Evolutionary conservation across 2,888 invertebrate genomes (phyloP), one percentile per base, ranked within the genome.

Genomic region (Tachina fera): DNA sequence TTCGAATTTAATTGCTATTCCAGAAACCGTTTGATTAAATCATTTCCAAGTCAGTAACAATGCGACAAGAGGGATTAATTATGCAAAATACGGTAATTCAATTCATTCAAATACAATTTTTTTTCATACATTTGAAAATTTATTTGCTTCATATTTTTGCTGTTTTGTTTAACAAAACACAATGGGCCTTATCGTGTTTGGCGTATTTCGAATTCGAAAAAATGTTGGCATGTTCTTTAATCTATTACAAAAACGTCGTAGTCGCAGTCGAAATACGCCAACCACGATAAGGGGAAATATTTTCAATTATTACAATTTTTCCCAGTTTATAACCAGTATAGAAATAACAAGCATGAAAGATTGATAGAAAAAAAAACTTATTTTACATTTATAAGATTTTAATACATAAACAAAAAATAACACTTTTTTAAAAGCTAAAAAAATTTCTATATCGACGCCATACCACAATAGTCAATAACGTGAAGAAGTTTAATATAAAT

Each of bases 401-500:
- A 10, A 11, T 43, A 65, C 31, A 71, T n/a, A 56, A 56, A 67
- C 45, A 51, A 76, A 14, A 63, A 53, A 53, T 56, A 72, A 71
- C 58, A 70, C 49, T 70, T 16, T 8, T 65, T 65, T 74, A 74
- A 68, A 81, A 75, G 56, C 63, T 67, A 71, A 71, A 70, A 72
- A 67, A 58, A 11, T 19, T 2, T 31, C 16, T 10, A 45, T 51
- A 65, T 10, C 47, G 43, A 60, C 56, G 10, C 14, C 9, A 39
- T 41, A 47, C 63, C 56, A 49, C 47, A 58, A 68, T 61, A 31
- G 31, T 78, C 70, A 19, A 10, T 1, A 45, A 68, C 67, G 67
- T 63, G 79, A 89, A 91, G 91, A 92, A 92, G 91, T 92, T 92
- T 92, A 92, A 92, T 91, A 91, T 92, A 92, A 92, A 92, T 91